Conservation (phyloP, 2,888 invertebrate genomes). For the Branchipolynoe longqiensis region DNA sequence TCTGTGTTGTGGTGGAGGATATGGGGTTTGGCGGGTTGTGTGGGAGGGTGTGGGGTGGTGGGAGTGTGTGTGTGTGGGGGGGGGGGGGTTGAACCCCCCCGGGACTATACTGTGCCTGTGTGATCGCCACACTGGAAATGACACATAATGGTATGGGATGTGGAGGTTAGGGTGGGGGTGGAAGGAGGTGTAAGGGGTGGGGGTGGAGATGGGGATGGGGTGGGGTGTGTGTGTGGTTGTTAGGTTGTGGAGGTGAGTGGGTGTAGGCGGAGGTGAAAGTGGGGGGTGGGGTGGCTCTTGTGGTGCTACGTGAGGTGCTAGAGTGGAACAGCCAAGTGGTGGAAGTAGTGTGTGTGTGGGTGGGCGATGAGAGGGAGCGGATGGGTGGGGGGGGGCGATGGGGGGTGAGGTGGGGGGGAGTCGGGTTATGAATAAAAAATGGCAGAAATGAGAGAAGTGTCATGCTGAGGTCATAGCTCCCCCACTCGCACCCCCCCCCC, state of each 20-base stretch:
- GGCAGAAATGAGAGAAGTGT: neutral
- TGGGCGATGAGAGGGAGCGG: too few species aligned
- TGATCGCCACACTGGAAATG: neutral
- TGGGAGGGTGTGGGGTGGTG: neutral
- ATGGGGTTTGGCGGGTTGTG: neutral
- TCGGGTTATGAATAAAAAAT: neutral
- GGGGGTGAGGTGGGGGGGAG: neutral
- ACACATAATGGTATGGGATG: neutral
- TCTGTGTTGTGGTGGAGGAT: too few species aligned
- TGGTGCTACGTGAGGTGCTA: neutral
- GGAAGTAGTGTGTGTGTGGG: too few species aligned
- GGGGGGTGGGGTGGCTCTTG: neutral
- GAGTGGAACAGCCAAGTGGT: constrained; percentile 1
- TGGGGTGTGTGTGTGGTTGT: too few species aligned
- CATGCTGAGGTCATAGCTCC: too few species aligned
- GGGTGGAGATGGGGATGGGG: neutral
- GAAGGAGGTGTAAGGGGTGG: too few species aligned
- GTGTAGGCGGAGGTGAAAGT: neutral
- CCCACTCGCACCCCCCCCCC: too few species aligned
- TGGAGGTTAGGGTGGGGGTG: neutral
- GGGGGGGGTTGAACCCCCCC: neutral
- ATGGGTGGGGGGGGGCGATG: too few species aligned
- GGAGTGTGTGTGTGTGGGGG: neutral
- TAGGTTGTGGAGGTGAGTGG: neutral
- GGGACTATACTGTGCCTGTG: constrained; percentile 1